A percentile compares a stretch with the other conserved stretches of the same genome.
Evolutionary conservation across 2,888 invertebrate genomes (phyloP).

Genomic region (Drosophila greeni): DNA sequence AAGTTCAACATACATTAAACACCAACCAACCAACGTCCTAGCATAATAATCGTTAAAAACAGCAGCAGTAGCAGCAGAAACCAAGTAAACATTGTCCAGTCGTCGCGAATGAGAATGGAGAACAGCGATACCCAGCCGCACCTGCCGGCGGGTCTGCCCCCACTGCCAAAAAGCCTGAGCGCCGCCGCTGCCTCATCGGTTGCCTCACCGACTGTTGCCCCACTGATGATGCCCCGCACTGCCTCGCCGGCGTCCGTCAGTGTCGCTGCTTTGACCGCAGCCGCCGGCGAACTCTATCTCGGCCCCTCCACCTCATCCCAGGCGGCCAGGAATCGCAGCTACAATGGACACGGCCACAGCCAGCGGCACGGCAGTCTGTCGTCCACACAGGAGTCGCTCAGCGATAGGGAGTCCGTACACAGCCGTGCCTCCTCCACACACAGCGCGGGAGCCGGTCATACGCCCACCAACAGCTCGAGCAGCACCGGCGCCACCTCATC

Average conservation of each 20-base stretch:
- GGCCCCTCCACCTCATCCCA: slow-evolving; percentile 71
- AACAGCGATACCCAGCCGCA: slow-evolving; percentile 56
- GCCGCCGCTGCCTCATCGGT: slow-evolving; percentile 81
- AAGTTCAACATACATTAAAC: slow-evolving; percentile 91
- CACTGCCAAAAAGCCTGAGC: slow-evolving; percentile 91
- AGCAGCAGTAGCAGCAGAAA: slow-evolving; percentile 20
- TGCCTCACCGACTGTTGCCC: slow-evolving; percentile 30
- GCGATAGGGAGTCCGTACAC: slow-evolving; percentile 76
- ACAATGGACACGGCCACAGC: slow-evolving; percentile 62
- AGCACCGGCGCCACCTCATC: slow-evolving; percentile 77
- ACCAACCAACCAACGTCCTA: slow-evolving; percentile 23
- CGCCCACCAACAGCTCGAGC: slow-evolving; percentile 61
- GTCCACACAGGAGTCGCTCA: slow-evolving; percentile 77
- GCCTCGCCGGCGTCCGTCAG: slow-evolving; percentile 42
- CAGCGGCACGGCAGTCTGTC: slow-evolving; percentile 76
- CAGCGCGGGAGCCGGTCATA: slow-evolving; percentile 62
- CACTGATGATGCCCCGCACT: slow-evolving; percentile 52
- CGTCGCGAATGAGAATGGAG: slow-evolving; percentile 58
- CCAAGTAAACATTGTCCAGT: slow-evolving; percentile 22
- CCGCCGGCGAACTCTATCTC: slow-evolving; percentile 65
- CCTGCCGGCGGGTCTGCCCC: slow-evolving; percentile 84
- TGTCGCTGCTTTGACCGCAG: slow-evolving; percentile 53
- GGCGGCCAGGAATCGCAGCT: slow-evolving; percentile 65
- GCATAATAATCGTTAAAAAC: slow-evolving; percentile 20
- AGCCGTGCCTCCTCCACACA: slow-evolving; percentile 76